phyloP scores from a whole-genome alignment of 2,113 vertebrate genomes.

The Heterocephalus glaber region DNA sequence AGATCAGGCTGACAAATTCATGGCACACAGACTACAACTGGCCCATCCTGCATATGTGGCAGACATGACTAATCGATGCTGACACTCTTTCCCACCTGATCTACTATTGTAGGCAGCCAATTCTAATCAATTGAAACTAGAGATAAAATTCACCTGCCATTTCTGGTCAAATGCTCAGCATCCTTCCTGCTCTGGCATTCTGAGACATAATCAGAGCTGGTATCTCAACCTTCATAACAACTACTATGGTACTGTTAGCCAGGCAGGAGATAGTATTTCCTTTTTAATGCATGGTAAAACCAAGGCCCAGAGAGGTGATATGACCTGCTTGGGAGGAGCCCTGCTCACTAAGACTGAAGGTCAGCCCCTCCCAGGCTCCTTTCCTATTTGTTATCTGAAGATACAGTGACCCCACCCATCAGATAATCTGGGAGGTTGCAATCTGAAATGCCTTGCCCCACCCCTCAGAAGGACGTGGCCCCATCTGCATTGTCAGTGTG shows the following conservation, averaged over 20 bases:
- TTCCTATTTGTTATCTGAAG: neutral
- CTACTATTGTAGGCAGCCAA: neutral
- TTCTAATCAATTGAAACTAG: neutral
- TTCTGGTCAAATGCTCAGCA: neutral
- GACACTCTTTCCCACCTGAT: neutral
- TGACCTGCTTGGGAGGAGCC: neutral
- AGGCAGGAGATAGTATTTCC: neutral
- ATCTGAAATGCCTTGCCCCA: neutral
- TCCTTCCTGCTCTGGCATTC: neutral
- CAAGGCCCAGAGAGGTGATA: neutral
- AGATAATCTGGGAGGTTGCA: neutral
- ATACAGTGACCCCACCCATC: neutral
- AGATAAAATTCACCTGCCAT: neutral
- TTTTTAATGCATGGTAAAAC: neutral
- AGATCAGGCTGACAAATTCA: neutral
- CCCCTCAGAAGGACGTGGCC: neutral
- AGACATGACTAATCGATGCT: neutral
- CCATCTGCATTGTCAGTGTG: rapidly evolving
- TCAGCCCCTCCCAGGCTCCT: rapidly evolving
- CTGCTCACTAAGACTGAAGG: neutral
- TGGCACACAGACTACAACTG: rapidly evolving
- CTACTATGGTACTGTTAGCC: neutral
- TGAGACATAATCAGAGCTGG: neutral
- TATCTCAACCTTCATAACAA: neutral
- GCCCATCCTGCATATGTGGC: neutral